Conservation (phyloP, 2,888 invertebrate species). For the Priapulus caudatus region DNA sequence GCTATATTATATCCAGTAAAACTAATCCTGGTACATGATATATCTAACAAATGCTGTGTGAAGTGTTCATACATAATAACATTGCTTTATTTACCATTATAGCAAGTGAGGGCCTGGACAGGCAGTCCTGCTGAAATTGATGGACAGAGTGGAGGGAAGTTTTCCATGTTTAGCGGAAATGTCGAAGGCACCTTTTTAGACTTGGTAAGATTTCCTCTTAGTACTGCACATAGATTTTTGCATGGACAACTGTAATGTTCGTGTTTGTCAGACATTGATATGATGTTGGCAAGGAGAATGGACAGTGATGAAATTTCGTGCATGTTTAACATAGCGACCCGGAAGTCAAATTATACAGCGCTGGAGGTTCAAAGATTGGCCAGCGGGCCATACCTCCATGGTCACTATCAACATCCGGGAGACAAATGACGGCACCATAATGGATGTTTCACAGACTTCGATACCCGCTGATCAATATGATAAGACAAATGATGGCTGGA, state of each 20-base stretch:
- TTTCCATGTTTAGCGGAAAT: constrained; percentile 82
- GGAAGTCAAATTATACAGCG: not conserved
- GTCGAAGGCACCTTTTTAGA: constrained; percentile 77
- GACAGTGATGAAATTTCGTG: no score
- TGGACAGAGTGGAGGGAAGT: constrained; percentile 67
- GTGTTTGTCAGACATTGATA: no score
- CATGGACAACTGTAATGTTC: no score
- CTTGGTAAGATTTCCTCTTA: constrained; percentile 44
- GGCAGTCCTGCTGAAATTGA: constrained; percentile 67
- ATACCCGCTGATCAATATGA: constrained; percentile 65
- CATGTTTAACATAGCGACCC: no score
- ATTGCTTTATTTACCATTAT: not conserved
- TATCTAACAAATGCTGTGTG: no score
- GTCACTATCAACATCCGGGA: constrained; percentile 74
- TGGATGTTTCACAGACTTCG: constrained; percentile 65
- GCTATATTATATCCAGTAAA: no score
- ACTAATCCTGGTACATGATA: no score
- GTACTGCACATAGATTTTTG: no score
- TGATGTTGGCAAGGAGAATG: no score
- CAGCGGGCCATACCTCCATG: constrained; percentile 72
- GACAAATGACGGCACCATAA: constrained; percentile 73
- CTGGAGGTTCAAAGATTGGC: constrained; percentile 94
- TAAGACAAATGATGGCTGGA: constrained; percentile 75
- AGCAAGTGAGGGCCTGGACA: constrained; percentile 41
- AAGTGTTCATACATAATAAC: no score